A percentile compares a stretch with the other conserved stretches of the same genome.
Evolutionary conservation across 2,888 invertebrate genomes (phyloP).

Genomic region (Actias luna): DNA sequence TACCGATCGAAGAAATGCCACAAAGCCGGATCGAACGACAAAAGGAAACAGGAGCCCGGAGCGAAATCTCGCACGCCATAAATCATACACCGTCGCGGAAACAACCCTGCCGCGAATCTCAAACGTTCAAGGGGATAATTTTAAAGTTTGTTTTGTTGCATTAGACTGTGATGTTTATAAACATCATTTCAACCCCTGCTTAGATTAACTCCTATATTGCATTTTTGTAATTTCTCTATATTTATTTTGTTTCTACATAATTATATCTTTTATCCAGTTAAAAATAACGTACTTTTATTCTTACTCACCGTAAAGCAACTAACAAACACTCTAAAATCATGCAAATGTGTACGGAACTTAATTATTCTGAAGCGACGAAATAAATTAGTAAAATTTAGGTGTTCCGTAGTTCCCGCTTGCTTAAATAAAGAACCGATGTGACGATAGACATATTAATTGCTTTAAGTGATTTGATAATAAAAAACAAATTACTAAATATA

Average conservation of each 20-base stretch:
- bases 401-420: no score
- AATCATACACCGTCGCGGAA: conserved; percentile 60
- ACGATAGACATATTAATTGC: not conserved
- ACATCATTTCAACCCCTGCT: not conserved
- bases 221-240: not conserved
- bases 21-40: conserved; percentile 49
- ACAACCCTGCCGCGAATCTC: conserved; percentile 51
- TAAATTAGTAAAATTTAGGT: no score
- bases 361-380: no score
- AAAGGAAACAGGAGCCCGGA: conserved; percentile 53
- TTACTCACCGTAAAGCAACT: not conserved
- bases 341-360: no score
- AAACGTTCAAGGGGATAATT: conserved; percentile 56
- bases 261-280: not conserved
- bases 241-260: not conserved
- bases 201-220: not conserved
- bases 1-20: conserved; percentile 50
- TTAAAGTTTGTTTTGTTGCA: conserved; percentile 45
- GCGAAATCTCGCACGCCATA: conserved; percentile 61
- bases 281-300: no score
- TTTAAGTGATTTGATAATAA: not conserved
- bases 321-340: not conserved
- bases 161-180: conserved; percentile 8
- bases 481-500: not conserved
- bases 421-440: no score